Evolutionary conservation across 2,113 vertebrate genomes (phyloP), one percentile per base, ranked within the genome.

Genomic region (Uropsilus gracilis): DNA sequence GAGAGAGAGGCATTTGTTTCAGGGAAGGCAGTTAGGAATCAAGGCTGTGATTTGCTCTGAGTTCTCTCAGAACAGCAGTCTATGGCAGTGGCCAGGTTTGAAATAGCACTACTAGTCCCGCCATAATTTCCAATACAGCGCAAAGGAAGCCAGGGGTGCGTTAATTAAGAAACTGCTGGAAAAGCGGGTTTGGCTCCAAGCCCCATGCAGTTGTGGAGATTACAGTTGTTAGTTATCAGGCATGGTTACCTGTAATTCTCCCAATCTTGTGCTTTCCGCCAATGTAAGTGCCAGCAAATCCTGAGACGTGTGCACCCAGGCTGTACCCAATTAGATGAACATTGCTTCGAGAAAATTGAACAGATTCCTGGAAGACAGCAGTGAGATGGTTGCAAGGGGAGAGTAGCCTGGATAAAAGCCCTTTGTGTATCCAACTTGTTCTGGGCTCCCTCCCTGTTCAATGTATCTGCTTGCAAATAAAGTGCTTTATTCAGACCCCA

Each of bases 281-380:
- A 42, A 99, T 97, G 91, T 97, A 98, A 91, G 98, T 99, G 95
- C 99, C 99, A 42, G 99, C 99, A 96, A 99, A 99, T 95, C 99
- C 99, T 55, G 99, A 98, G 92, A 99, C 99, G 39, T 99, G 99
- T 85, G 99, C 99, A 0, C 99, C 99, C 22, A 99, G 99, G 97
- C 99, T 99, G 98, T 99, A 99, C 55, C 99, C 99, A 77, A 99
- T 99, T 94, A 99, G 97, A 97, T 99, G 99, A 94, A 96, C 99
- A 2, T 99, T 98, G 95, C 97, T 98, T 75, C 97, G 97, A 94
- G 99, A 98, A 95, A 98, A 99, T 5, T 98, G 97, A 95, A 96
- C 92, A 8, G 98, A 96, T 83, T 98, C 98, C 99, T 99, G 98
- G 76, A 98, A 98, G 97, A 97, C 2, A 98, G 87, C 1, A 13